These are phyloP conservation scores for Andrena bucephala DNA, from an alignment of 2,888 invertebrate genomes.

Conservation along the genomic window DNA sequence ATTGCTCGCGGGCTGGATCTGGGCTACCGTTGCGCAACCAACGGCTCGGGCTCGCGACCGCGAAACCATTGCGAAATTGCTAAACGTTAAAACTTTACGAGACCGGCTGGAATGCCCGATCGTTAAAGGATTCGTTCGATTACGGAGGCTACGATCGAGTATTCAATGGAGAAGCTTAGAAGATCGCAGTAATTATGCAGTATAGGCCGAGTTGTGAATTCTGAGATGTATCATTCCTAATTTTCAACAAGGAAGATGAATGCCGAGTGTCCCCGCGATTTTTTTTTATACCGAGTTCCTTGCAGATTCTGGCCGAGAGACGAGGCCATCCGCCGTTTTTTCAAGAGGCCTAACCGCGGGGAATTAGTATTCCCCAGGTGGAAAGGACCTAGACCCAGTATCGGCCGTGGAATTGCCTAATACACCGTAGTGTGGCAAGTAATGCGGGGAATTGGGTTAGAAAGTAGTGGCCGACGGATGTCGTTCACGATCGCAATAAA, in stretches of 20 bases:
- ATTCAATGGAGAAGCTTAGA: background rate
- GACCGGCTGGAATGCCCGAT: constrained; percentile 35
- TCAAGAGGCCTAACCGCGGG: constrained; percentile 21
- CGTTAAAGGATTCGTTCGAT: constrained; percentile 24
- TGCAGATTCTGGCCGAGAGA: constrained; percentile 6
- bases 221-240: background rate
- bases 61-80: constrained; percentile 55
- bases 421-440: constrained; percentile 56
- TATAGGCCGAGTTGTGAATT: background rate
- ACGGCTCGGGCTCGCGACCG: constrained; percentile 9
- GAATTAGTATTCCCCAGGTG: constrained; percentile 72
- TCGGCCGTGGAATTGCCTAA: constrained; percentile 73
- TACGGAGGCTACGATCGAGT: background rate
- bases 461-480: constrained; percentile 71
- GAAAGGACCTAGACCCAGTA: constrained; percentile 77
- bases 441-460: constrained; percentile 75
- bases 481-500: constrained; percentile 16
- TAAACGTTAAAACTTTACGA: constrained; percentile 49
- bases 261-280: no score
- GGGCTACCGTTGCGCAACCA: constrained; percentile 51
- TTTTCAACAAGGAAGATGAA: no score
- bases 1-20: constrained; percentile 47
- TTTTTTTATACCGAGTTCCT: background rate
- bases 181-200: background rate
- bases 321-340: constrained; percentile 30